These are phyloP conservation scores for Atta texana DNA, from an alignment of 1,140 invertebrate species.

Conservation along the genomic window DNA sequence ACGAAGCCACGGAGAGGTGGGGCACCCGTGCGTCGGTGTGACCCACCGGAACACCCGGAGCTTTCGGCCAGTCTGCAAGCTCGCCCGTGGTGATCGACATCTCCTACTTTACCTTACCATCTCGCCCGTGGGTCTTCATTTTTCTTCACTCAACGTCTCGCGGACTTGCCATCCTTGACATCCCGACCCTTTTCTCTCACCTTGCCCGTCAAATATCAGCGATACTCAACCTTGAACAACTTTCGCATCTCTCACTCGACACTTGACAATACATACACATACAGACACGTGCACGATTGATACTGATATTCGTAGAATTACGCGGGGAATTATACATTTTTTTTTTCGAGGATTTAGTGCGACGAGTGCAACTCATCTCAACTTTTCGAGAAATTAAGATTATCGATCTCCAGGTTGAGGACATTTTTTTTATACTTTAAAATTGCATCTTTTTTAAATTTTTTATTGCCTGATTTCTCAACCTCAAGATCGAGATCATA, in stretches of 20 bases:
- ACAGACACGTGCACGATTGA: conserved; percentile 11
- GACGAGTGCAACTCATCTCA: neutral
- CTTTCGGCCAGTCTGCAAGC: conserved; percentile 78
- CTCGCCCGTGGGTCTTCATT: conserved; percentile 54
- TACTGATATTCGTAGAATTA: neutral
- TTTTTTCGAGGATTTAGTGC: neutral
- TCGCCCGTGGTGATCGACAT: conserved; percentile 75
- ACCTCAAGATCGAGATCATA: neutral
- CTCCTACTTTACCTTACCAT: conserved; percentile 46
- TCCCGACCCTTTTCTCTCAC: conserved; percentile 30
- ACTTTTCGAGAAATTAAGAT: conserved; percentile 21
- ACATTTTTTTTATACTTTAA: neutral
- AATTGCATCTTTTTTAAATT: neutral
- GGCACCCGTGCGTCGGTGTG: conserved; percentile 46
- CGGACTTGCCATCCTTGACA: conserved; percentile 30
- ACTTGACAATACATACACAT: neutral
- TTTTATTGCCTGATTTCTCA: neutral
- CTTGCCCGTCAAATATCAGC: conserved; percentile 34
- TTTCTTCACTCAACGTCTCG: conserved; percentile 37
- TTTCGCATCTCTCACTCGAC: neutral
- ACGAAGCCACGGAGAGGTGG: conserved; percentile 63
- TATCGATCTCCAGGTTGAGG: neutral
- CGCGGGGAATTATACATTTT: neutral
- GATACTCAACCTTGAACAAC: conserved; percentile 29
- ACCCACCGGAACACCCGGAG: conserved; percentile 70